Base-by-base conservation (phyloP, 2,888 invertebrate genomes). In the Heliconius charithonia region DNA sequence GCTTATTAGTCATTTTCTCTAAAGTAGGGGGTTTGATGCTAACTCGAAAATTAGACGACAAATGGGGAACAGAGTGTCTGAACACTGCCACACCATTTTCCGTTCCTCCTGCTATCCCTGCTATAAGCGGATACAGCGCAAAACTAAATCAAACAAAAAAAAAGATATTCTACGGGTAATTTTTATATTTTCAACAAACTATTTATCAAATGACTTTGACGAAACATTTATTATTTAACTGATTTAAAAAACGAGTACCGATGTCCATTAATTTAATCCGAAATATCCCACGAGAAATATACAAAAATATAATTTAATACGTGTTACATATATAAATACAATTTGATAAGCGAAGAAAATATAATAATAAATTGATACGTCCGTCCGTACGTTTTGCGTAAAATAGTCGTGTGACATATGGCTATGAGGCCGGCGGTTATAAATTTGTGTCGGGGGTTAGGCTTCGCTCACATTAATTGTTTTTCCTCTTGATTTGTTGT, bases 401-500 rank as follows among this genome's bases (percentile, higher is more conserved):
- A 75, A 77, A 69, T 25, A 75, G 69, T 75, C 74, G 37, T 62
- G 62, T 77, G 77, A 77, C 77, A 77, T 66, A 74, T 45, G 65
- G 10, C 59, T 71, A 59, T 25, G 72, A 51, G 75, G 45, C 51
- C n/a, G 74, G 45, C 69, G 69, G 59, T 74, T 74, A 74, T 75
- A 69, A 78, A 74, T 74, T 59, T 59, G 62, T 25, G 27, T 10
- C 51, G 1, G 74, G 59, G 32, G 66, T 69, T 19, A 75, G 16
- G 74, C 27, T n/a, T 32, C 29, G 62, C 22, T 4, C 37, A 70
- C 59, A 75, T 56, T n/a, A 4, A 75, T 29, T n/a, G 12, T 6
- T 1, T 25, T 41, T n/a, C 41, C 16, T 10, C 25, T 25, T 25
- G 16, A 7, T 7, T 32, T 25, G 2, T 13, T 45, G 2, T 32